Percentiles rank a stretch among this genome's conserved stretches.
These are phyloP conservation scores for Isoperla grammatica DNA, from an alignment of 2,888 invertebrate genomes.

Conservation along the genomic window DNA sequence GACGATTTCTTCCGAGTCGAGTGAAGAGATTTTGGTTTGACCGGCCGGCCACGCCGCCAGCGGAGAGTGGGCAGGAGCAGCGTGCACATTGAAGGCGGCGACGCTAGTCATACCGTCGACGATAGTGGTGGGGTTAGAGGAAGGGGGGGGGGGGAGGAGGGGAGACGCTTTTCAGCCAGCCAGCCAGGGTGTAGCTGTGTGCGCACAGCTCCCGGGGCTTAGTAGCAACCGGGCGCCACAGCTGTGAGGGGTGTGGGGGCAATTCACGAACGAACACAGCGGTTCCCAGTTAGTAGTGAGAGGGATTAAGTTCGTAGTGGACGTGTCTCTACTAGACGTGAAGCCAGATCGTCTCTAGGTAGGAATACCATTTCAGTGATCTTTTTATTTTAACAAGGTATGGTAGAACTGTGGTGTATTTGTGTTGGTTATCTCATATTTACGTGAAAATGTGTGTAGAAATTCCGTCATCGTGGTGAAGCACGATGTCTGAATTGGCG, in stretches of 20 bases:
- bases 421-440: no score
- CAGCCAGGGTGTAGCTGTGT: constrained; percentile 25
- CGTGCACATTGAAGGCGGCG: not conserved
- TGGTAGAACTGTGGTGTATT: no score
- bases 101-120: constrained; percentile 3
- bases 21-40: constrained; percentile 13
- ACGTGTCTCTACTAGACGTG: no score
- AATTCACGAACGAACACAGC: not conserved
- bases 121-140: not conserved
- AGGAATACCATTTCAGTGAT: no score
- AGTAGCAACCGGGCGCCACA: constrained; percentile 27
- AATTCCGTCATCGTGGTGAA: no score
- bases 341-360: no score
- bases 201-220: constrained; percentile 28
- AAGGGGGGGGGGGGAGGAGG: constrained; percentile 5
- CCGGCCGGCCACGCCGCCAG: not conserved
- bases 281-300: no score
- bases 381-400: no score
- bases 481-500: no score
- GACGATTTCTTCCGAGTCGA: not conserved
- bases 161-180: constrained; percentile 9
- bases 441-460: no score
- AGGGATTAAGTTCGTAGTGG: no score
- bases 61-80: not conserved
- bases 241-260: constrained; percentile 20